Conservation (phyloP, 2,113 vertebrate genomes). For the Pyxicephalus adspersus region DNA sequence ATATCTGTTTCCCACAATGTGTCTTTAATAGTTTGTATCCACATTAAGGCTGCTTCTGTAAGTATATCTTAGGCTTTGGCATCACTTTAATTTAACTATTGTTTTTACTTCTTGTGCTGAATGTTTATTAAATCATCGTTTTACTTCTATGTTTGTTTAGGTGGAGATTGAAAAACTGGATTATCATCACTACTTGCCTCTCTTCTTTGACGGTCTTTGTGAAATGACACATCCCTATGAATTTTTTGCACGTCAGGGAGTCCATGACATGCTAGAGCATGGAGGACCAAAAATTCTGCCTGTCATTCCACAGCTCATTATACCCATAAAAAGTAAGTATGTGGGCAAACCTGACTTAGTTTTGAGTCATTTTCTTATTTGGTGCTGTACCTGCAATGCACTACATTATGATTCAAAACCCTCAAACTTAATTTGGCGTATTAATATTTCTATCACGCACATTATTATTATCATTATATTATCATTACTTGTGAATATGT, state of each 20-base stretch:
- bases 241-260: conserved; percentile 90
- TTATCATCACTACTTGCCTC: conserved; percentile 88
- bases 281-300: conserved; percentile 89
- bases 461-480: no score
- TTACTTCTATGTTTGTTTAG: conserved; percentile 69
- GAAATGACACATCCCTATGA: conserved; percentile 90
- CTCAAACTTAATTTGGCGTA: not conserved
- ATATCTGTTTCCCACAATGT: not conserved
- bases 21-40: conserved; percentile 37
- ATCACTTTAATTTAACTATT: not conserved
- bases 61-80: not conserved
- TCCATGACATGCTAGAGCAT: conserved; percentile 92
- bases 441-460: not conserved
- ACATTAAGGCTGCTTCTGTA: not conserved
- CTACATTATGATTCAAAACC: not conserved
- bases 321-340: conserved; percentile 90
- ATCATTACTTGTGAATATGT: no score
- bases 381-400: conserved; percentile 7
- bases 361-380: conserved; percentile 22
- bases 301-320: conserved; percentile 91
- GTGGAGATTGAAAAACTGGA: conserved; percentile 90
- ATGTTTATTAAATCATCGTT: conserved; percentile 32
- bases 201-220: conserved; percentile 91
- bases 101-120: conserved; percentile 1
- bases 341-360: conserved; percentile 8